Conservation (phyloP, 2,797 vertebrate genomes). For the Acanthurus lineatus region DNA sequence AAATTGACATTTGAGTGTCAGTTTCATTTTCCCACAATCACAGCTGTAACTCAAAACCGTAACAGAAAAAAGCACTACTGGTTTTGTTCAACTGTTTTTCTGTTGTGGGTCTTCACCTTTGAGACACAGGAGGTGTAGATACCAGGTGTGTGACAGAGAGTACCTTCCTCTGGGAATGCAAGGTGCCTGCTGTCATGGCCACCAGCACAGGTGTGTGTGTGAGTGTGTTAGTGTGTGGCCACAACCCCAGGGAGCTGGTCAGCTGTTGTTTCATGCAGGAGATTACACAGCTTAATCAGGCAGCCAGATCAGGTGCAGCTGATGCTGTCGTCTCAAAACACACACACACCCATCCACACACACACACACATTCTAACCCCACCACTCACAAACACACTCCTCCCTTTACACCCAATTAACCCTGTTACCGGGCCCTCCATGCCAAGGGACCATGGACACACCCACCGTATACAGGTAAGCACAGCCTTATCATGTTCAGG, state of each 20-base stretch:
- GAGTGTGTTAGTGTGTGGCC: constrained; percentile 61
- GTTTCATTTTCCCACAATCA: constrained; percentile 49
- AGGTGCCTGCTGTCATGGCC: constrained; percentile 73
- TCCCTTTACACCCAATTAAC: constrained; percentile 98
- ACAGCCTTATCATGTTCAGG: constrained; percentile 87
- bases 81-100: constrained; percentile 61
- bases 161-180: constrained; percentile 52
- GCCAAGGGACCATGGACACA: constrained; percentile 90
- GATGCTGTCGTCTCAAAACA: constrained; percentile 86
- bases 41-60: constrained; percentile 52
- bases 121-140: constrained; percentile 62
- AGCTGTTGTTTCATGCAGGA: constrained; percentile 90
- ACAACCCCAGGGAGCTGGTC: constrained; percentile 88
- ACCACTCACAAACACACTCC: neutral
- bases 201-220: constrained; percentile 74
- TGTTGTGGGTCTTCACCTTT: constrained; percentile 69
- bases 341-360: constrained; percentile 23
- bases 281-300: constrained; percentile 98
- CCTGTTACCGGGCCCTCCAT: constrained; percentile 90
- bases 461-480: constrained; percentile 90
- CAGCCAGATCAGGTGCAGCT: constrained; percentile 92
- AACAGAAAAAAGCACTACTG: constrained; percentile 17
- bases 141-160: constrained; percentile 77
- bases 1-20: constrained; percentile 13
- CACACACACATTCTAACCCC: constrained; percentile 6